Evolutionary conservation across 53 echinoderm and acorn worm genomes (phyloP), one percentile per base, ranked within the genome.

Genomic region (Henricia sp.): DNA sequence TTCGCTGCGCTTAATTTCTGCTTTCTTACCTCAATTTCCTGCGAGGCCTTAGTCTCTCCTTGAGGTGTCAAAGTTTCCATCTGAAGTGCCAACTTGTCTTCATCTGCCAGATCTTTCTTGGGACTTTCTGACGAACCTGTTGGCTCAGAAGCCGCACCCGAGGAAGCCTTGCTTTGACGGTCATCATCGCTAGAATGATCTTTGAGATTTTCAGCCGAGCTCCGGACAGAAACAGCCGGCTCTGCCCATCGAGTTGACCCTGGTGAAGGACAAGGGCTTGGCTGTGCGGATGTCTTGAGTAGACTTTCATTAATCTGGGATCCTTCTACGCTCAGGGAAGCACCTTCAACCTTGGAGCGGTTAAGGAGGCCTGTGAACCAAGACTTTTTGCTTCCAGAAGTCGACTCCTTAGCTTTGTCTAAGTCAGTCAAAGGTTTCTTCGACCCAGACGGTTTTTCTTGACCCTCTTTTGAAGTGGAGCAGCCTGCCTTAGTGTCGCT

Each of bases 371-470:
- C 44, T 6, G 23, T 10, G 70, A 20, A 25, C 13, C 9, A 19
- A 4, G 70, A 24, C 44, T 28, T 70, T 46, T 70, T 70, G 70
- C 44, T 13, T 70, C 44, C 46, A 44, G 70, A 46, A 70, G 11
- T 25, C 26, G 38, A n/a, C 39, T 1, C 21, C 10, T 3, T 39
- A 68, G 41, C 68, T 40, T 13, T n/a, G 2, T n/a, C n/a, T n/a
- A n/a, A n/a, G n/a, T 6, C 20, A 20, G 40, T 34, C 4, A 12
- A 10, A 13, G 5, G 44, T 28, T 2, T 12, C 46, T 44, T 16
- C 24, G 41, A 1, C 6, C 19, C 19, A 38, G 41, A 21, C 19
- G 39, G 10, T 32, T 27, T 14, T 32, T 33, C 63, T 63, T 30
- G 35, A 17, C 17, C 35, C 35, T 30, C 35, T 63, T 36, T 8